These are phyloP conservation scores for Catotricha subobsoleta DNA, from an alignment of 2,888 invertebrate species.

Conservation along the genomic window DNA sequence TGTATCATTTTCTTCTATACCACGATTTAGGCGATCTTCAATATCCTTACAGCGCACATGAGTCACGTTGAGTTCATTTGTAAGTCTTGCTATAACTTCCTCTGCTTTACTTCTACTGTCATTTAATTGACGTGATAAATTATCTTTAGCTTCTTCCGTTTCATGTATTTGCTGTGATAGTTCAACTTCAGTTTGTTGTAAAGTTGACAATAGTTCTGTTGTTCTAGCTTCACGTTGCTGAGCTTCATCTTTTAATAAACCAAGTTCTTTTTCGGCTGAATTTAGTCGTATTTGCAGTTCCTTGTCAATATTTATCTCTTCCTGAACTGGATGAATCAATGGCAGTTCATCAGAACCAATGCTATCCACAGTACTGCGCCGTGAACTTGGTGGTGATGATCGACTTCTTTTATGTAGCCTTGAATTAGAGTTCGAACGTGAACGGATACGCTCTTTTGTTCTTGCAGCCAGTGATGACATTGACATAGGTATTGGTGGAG, in stretches of 20 bases:
- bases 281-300: slow-evolving; percentile 52
- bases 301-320: slow-evolving; percentile 29
- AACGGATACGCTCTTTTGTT: slow-evolving; percentile 43
- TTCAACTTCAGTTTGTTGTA: slow-evolving; percentile 63
- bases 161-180: slow-evolving; percentile 50
- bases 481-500: slow-evolving; percentile 44
- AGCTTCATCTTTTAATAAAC: slow-evolving; percentile 53
- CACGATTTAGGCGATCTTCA: slow-evolving; percentile 38
- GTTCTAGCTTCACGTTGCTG: slow-evolving; percentile 52
- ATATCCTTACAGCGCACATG: slow-evolving; percentile 34
- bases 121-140: slow-evolving; percentile 38
- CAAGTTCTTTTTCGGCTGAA: slow-evolving; percentile 53
- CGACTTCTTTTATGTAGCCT: slow-evolving; percentile 40
- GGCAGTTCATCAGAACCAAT: slow-evolving; percentile 38
- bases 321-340: slow-evolving; percentile 21
- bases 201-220: slow-evolving; percentile 55
- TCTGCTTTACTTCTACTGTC: slow-evolving; percentile 51
- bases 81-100: slow-evolving; percentile 49
- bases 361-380: slow-evolving; percentile 44
- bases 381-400: slow-evolving; percentile 40
- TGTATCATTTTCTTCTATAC: slow-evolving; percentile 59
- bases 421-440: slow-evolving; percentile 32
- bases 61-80: slow-evolving; percentile 47
- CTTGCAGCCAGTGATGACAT: slow-evolving; percentile 36
- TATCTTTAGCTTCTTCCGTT: slow-evolving; percentile 49